Base-by-base conservation (phyloP, 1,140 invertebrate genomes). In the Caenorhabditis remanei region DNA sequence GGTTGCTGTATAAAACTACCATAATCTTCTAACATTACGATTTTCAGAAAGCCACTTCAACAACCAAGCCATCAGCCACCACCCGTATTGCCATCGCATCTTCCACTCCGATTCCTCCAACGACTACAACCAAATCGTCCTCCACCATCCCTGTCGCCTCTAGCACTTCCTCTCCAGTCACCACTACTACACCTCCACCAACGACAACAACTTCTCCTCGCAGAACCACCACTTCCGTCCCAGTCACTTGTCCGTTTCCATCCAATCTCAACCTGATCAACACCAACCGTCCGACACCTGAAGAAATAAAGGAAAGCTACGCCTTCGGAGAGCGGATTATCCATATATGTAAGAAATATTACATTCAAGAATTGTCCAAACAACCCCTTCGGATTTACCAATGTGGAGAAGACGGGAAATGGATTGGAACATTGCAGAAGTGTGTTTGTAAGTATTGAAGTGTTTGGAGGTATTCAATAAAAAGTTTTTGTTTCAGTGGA, bases 341-440 rank as follows among this genome's bases (percentile, higher is more conserved):
- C 8, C 71, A 79, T n/a, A 79, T 79, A 2, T 79, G 71, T n/a
- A 24, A 79, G n/a, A 79, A 79, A 53, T 9, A 43, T 8, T 79
- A 50, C 24, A 13, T 46, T 0, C 53, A 53, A 32, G 71, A 79
- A n/a, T 3, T 50, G 24, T 46, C 71, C 11, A 0, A 1, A 11
- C 71, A 79, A n/a, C 71, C 71, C 11, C 46, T 79, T 19, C 50
- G 53, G n/a, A 50, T 79, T 11, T 79, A 79, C 53, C 43, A 79
- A 24, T 79, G 71, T 14, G 24, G 21, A n/a, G 2, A 13, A 16
- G n/a, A 16, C 16, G 71, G 71, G 4, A 21, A 48, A 21, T 79
- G 71, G 71, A 13, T 46, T 3, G 71, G 71, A 11, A 24, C n/a
- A 0, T 46, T 46, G n/a, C 46, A 79, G 40, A 50, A 50, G 43